A percentile compares a stretch with the other conserved stretches of the same genome.
phyloP scores from a whole-genome alignment of 1,140 invertebrate genomes.

The Trichomalopsis sarcophagae region DNA sequence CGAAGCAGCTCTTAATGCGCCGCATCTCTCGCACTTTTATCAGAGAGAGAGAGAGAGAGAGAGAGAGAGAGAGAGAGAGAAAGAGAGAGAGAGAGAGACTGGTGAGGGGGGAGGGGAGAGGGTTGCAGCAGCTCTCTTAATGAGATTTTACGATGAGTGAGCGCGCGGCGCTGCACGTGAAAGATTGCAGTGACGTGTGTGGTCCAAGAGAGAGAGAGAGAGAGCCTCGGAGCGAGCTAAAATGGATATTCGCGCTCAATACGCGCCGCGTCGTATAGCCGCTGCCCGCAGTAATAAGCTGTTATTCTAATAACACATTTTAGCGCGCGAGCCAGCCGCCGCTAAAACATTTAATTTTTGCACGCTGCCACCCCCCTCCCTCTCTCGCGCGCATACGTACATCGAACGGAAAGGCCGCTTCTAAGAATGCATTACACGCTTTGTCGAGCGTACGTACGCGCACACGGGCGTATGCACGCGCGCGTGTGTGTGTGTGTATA shows the following conservation, averaged over 20 bases:
- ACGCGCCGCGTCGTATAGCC: background rate
- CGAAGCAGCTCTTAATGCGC: background rate
- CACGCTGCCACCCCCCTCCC: too few species aligned
- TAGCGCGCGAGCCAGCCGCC: background rate
- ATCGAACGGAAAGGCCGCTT: background rate
- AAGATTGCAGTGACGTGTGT: constrained; percentile 3
- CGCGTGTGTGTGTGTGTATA: background rate
- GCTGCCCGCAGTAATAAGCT: background rate
- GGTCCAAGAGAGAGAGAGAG: background rate
- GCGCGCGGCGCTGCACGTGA: background rate
- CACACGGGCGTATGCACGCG: too few species aligned
- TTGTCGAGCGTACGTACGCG: background rate
- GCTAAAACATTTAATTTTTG: background rate
- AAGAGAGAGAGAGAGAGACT: background rate
- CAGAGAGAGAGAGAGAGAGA: background rate
- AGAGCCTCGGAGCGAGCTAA: constrained; percentile 2
- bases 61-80: too few species aligned
- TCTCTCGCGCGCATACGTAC: background rate
- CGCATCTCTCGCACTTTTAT: background rate
- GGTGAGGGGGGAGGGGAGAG: too few species aligned
- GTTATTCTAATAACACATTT: constrained; percentile 5
- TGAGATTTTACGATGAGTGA: constrained; percentile 4
- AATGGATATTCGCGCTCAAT: background rate
- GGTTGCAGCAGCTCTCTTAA: background rate
- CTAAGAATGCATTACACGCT: constrained; percentile 1